phyloP scores from a whole-genome alignment of 2,888 invertebrate genomes.

The Epirrita christyi region DNA sequence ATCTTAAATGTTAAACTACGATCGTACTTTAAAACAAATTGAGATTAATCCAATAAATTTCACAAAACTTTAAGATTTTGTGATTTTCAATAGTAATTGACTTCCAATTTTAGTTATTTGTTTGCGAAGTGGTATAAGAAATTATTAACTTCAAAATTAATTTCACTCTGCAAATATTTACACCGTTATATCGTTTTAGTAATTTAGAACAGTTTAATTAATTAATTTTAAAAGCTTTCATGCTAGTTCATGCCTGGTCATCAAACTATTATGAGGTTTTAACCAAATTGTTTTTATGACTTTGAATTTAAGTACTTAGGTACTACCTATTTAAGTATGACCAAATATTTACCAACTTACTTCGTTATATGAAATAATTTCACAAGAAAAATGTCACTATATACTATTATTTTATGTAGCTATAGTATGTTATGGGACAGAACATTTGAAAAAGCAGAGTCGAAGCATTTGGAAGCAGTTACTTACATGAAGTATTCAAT shows the following conservation, averaged over 20 bases:
- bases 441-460: too few species aligned
- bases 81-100: constrained; percentile 4
- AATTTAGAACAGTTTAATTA: constrained; percentile 10
- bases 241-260: constrained; percentile 3
- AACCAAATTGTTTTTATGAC: constrained; percentile 1
- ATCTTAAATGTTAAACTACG: too few species aligned
- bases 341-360: too few species aligned
- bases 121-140: not conserved
- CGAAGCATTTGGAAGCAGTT: too few species aligned
- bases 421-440: too few species aligned
- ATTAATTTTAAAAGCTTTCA: constrained; percentile 14
- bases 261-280: constrained; percentile 2
- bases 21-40: too few species aligned
- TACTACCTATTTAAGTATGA: not conserved
- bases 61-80: not conserved
- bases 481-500: too few species aligned
- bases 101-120: constrained; percentile 9
- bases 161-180: constrained; percentile 8
- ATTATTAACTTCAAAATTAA: constrained; percentile 3
- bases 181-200: not conserved
- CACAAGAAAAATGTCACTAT: too few species aligned
- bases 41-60: not conserved
- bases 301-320: not conserved
- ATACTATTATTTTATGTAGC: too few species aligned
- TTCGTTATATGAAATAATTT: too few species aligned